Percentiles rank a stretch among this genome's conserved stretches.
phyloP scores from a whole-genome alignment of 1,140 invertebrate genomes.

The silkworm (Bombyx mori) region ASM3026992v2 NC_085116.1:17006001-17006500 shows the following conservation, averaged over 20 bases:
- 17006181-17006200: slow-evolving; percentile 48
- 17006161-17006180: slow-evolving; percentile 34
- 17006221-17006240: slow-evolving; percentile 47
- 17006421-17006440: slow-evolving; percentile 12
- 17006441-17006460: background rate
- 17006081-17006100: slow-evolving; percentile 30
- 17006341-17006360: slow-evolving; percentile 25
- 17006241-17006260: slow-evolving; percentile 40
- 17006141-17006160: slow-evolving; percentile 20
- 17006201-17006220: slow-evolving; percentile 56
- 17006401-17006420: slow-evolving; percentile 5
- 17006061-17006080: slow-evolving; percentile 15
- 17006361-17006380: slow-evolving; percentile 9
- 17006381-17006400: slow-evolving; percentile 5
- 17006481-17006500: background rate
- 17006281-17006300: slow-evolving; percentile 60
- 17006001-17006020: slow-evolving; percentile 24
- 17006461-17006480: background rate
- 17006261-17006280: slow-evolving; percentile 30
- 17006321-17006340: slow-evolving; percentile 42
- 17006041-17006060: slow-evolving; percentile 33
- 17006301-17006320: slow-evolving; percentile 46
- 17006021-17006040: slow-evolving; percentile 40
- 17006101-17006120: slow-evolving; percentile 49
- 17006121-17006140: slow-evolving; percentile 40